These are phyloP conservation scores for Ceryle rudis DNA, from an alignment of 2,797 vertebrate genomes.

Conservation along the genomic window DNA sequence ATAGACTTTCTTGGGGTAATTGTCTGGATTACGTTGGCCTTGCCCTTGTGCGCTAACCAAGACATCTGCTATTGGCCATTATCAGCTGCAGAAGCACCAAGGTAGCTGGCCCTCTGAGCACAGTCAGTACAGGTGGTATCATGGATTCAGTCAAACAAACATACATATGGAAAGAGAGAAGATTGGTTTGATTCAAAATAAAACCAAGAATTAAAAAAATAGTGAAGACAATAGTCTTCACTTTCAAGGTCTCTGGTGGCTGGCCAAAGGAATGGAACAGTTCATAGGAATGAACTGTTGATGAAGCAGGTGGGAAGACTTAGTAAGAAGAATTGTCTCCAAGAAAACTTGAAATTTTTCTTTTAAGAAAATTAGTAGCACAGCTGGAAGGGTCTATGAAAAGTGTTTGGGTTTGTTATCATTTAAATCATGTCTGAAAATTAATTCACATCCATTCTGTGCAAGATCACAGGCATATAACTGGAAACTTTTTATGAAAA, in stretches of 20 bases:
- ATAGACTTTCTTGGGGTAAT: background rate
- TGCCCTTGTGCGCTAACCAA: background rate
- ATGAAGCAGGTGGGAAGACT: background rate
- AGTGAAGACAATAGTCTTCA: background rate
- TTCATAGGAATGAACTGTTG: background rate
- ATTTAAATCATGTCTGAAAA: constrained; percentile 1
- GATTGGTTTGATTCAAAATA: background rate
- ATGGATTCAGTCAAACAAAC: background rate
- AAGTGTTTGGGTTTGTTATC: background rate
- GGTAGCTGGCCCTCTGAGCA: background rate
- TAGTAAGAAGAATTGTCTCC: background rate
- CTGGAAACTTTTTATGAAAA: background rate
- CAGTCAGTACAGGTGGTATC: background rate
- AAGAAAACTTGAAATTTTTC: background rate
- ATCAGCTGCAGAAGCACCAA: background rate
- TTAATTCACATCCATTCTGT: background rate
- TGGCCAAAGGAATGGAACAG: background rate
- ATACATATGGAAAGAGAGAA: background rate
- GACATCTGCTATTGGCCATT: background rate
- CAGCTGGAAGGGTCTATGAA: background rate
- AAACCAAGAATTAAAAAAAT: background rate
- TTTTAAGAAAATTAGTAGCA: background rate
- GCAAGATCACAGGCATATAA: background rate
- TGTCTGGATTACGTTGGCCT: background rate
- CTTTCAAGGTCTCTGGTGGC: background rate